A percentile compares a stretch with the other conserved stretches of the same genome.
Conservation (phyloP, 2,113 vertebrate genomes). For the Leuciscus idus region DNA sequence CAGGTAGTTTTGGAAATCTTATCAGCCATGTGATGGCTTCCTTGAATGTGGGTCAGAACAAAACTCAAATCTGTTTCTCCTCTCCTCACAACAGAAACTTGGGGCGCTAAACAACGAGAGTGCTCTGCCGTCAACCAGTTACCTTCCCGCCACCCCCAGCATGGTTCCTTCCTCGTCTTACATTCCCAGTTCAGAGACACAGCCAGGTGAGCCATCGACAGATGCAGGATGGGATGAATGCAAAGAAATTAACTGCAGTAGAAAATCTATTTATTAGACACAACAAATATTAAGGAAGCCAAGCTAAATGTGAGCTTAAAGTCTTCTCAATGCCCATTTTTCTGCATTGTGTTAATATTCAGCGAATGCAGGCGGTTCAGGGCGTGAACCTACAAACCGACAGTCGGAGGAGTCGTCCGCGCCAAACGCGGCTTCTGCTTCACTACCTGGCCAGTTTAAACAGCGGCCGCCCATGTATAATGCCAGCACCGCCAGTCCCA, state of each 20-base stretch:
- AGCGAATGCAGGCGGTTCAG: slow-evolving; percentile 78
- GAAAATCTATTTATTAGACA: neutral
- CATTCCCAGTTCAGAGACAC: slow-evolving; percentile 88
- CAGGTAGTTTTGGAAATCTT: slow-evolving; percentile 78
- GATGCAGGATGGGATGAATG: neutral
- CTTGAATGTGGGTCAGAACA: neutral
- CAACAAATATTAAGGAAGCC: neutral
- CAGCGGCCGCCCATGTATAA: slow-evolving; percentile 96
- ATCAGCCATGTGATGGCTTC: neutral
- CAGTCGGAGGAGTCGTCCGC: slow-evolving; percentile 86
- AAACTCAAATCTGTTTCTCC: neutral
- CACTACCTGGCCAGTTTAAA: slow-evolving; percentile 91
- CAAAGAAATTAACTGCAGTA: neutral
- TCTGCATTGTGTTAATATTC: slow-evolving; percentile 11
- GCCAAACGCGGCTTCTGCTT: slow-evolving; percentile 72
- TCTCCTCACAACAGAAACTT: slow-evolving; percentile 84
- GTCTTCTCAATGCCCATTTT: neutral
- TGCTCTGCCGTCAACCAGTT: slow-evolving; percentile 94
- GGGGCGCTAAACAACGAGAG: slow-evolving; percentile 90
- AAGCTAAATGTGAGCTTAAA: neutral
- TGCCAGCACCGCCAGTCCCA: slow-evolving; percentile 82
- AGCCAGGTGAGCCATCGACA: slow-evolving; percentile 70
- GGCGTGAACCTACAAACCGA: slow-evolving; percentile 88
- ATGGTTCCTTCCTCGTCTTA: slow-evolving; percentile 96
- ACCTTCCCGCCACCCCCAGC: slow-evolving; percentile 94